Evolutionary conservation across 2,888 invertebrate species (phyloP).

Genomic region (Scaeva pyrastri): DNA sequence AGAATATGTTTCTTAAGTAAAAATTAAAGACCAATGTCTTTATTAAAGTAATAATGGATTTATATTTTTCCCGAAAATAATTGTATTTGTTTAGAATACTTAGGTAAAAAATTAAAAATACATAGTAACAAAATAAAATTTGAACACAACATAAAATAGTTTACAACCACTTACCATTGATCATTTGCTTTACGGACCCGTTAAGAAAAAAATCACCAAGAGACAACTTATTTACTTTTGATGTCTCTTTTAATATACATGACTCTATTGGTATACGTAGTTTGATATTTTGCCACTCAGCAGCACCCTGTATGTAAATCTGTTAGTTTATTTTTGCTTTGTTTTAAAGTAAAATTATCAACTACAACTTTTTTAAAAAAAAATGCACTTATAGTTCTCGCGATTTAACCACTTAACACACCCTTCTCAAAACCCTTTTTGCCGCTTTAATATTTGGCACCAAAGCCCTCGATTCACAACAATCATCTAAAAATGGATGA

Average conservation of each 20-base stretch:
- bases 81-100: too few species aligned
- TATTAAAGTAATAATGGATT: too few species aligned
- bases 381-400: conserved; percentile 57
- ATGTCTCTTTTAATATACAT: neutral
- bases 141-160: neutral
- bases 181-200: neutral
- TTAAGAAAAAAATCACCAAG: neutral
- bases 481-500: conserved; percentile 94
- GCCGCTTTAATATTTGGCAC: conserved; percentile 96
- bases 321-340: neutral
- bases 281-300: conserved; percentile 52
- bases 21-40: too few species aligned
- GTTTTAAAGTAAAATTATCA: conserved; percentile 27
- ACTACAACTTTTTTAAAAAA: conserved; percentile 64
- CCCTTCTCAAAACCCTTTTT: conserved; percentile 89
- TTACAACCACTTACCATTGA: neutral
- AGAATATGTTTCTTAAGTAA: too few species aligned
- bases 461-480: conserved; percentile 92
- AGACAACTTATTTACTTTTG: neutral
- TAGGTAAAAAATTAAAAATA: too few species aligned
- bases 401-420: conserved; percentile 79
- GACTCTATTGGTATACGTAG: conserved; percentile 4
- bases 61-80: too few species aligned
- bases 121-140: neutral
- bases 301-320: conserved; percentile 70